Conservation (phyloP, 37 sponge, comb jelly and placozoan genomes). For the Mnemiopsis leidyi region DNA sequence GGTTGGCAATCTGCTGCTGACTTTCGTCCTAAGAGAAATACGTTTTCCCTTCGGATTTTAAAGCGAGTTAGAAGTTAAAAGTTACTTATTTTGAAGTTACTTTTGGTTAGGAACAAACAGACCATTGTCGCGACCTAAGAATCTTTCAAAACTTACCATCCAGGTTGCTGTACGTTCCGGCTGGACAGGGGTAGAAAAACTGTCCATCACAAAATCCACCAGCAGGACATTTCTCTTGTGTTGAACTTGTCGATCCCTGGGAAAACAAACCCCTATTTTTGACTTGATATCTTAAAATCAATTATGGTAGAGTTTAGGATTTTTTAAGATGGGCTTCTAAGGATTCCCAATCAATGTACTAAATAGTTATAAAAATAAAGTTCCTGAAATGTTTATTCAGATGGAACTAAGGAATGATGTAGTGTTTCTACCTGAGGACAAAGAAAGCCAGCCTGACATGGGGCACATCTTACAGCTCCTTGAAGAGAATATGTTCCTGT, state of each 20-base stretch:
- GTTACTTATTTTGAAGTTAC: background rate
- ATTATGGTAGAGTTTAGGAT: too few relatives aligned
- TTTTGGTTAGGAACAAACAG: too few relatives aligned
- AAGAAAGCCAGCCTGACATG: slow-evolving; percentile 64
- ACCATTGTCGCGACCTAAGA: too few relatives aligned
- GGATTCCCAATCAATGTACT: too few relatives aligned
- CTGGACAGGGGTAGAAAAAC: slow-evolving; percentile 66
- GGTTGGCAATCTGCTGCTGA: slow-evolving; percentile 14
- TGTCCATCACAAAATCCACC: slow-evolving; percentile 68
- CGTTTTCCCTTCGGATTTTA: background rate
- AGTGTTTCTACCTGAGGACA: slow-evolving; percentile 56
- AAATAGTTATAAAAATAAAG: too few relatives aligned
- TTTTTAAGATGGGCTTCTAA: too few relatives aligned
- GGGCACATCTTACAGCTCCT: slow-evolving; percentile 9
- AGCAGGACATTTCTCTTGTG: slow-evolving; percentile 20
- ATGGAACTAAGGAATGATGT: too few relatives aligned
- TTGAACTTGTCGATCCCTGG: slow-evolving; percentile 57
- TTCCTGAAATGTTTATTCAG: too few relatives aligned
- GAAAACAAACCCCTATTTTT: too few relatives aligned
- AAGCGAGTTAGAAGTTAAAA: background rate
- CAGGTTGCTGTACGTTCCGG: slow-evolving; percentile 65
- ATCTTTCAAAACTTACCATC: too few relatives aligned
- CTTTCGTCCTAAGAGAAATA: too few relatives aligned
- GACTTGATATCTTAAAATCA: too few relatives aligned
- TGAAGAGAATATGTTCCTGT: background rate